Percentiles rank a stretch among this genome's conserved stretches.
Conservation (phyloP, 2,113 vertebrate genomes). For the Heterotis niloticus region DNA sequence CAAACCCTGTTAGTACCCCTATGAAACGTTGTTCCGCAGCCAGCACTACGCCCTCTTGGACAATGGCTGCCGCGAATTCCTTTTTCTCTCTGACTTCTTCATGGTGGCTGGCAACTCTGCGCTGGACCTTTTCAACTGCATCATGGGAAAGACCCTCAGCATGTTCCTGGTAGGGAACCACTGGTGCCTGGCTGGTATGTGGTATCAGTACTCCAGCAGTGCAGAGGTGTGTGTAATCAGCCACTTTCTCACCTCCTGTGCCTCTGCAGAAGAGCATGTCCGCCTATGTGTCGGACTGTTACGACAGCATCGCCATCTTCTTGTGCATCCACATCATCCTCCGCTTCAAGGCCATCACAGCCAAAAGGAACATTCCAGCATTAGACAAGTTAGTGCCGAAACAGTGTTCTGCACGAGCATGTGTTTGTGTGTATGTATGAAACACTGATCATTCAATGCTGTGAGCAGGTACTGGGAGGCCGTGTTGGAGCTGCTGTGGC, state of each 20-base stretch:
- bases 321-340: constrained; percentile 90
- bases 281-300: constrained; percentile 79
- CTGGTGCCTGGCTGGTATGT: not conserved
- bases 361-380: constrained; percentile 80
- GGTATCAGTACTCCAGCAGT: not conserved
- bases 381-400: constrained; percentile 74
- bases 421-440: not conserved
- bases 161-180: constrained; percentile 74
- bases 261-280: constrained; percentile 78
- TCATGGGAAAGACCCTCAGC: constrained; percentile 82
- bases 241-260: not conserved
- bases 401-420: not conserved
- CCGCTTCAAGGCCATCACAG: constrained; percentile 76
- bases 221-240: not conserved
- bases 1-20: constrained; percentile 71
- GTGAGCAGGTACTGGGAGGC: constrained; percentile 84
- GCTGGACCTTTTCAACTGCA: constrained; percentile 80
- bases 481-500: constrained; percentile 81
- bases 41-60: constrained; percentile 89
- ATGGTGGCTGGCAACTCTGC: constrained; percentile 74
- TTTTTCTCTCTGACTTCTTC: constrained; percentile 90
- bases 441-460: not conserved
- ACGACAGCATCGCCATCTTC: constrained; percentile 86
- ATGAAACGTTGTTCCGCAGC: constrained; percentile 87
- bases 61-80: constrained; percentile 83